phyloP scores from a whole-genome alignment of 2,797 vertebrate species.

The Psittacula echo region DNA sequence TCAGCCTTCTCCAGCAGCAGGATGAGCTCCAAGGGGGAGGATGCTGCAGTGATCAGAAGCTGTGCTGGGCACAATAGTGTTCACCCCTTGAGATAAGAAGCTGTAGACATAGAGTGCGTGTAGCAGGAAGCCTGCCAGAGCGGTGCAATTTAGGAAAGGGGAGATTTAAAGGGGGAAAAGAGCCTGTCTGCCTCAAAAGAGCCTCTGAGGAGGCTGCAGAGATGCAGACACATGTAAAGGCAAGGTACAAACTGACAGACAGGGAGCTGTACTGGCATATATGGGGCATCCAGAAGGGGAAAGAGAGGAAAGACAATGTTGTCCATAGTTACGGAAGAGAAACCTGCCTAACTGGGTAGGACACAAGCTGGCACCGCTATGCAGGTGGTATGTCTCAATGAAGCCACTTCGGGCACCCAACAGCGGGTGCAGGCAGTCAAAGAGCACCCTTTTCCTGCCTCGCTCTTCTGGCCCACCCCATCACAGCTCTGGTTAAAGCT shows the following conservation, averaged over 20 bases:
- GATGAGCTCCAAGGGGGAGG: neutral
- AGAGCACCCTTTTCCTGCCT: neutral
- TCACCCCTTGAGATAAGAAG: slow-evolving; percentile 35
- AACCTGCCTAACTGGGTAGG: neutral
- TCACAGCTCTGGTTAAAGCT: accelerated
- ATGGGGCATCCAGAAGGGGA: neutral
- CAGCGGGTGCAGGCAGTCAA: neutral
- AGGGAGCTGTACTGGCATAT: neutral
- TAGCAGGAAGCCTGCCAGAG: slow-evolving; percentile 9
- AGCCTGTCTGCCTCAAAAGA: neutral
- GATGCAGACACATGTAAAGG: neutral
- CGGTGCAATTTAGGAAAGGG: neutral
- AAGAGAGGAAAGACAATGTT: neutral
- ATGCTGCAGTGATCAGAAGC: neutral
- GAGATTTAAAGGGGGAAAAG: neutral
- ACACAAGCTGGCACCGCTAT: neutral
- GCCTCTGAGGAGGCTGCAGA: neutral
- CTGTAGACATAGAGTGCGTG: accelerated
- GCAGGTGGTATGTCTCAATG: neutral
- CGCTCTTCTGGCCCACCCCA: accelerated
- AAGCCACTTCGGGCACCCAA: neutral
- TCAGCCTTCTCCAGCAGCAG: neutral
- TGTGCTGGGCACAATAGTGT: neutral
- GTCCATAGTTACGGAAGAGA: neutral
- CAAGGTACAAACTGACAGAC: neutral